Base-by-base conservation (phyloP, 2,888 invertebrate species). In the Athalia rosae region DNA sequence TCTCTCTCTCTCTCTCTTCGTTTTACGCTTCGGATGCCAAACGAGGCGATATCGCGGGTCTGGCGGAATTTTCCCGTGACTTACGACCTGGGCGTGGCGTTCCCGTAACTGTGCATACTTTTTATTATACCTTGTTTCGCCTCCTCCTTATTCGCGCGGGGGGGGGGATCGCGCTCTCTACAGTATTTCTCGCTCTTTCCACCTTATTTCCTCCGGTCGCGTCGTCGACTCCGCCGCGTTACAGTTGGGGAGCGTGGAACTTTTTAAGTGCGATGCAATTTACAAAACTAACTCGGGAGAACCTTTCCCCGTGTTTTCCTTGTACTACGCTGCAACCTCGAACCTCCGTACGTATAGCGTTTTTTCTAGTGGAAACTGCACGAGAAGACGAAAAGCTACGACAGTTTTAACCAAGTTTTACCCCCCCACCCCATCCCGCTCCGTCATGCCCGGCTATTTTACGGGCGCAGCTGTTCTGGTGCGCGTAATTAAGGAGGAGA, bases 221-320 rank as follows among this genome's bases (percentile, higher is more conserved):
- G 3, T 28, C 28, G 28, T 28, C 28, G 28, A 28, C 28, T 28
- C 28, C 28, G 28, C 28, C 0, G 61, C 61, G 56, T 28, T 43
- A 41, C 50, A 41, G 56, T 45, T 45, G 41, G 15, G 58, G 50
- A 59, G 43, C 71, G 61, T n/a, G 41, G 15, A 74, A 74, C 74
- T 74, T 74, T 74, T 74, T 74, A 74, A 74, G 74, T 74, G 74
- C 74, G 59, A 74, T 74, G 74, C 74, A 74, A 74, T 74, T 74
- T 74, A 74, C 61, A 59, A 61, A 74, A 74, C 74, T 74, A 74
- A 74, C 74, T 58, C 58, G 61, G 13, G 13, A 13, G 28, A 28
- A 28, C 28, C 28, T 28, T 28, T 28, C 28, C 28, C 28, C 28
- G 28, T 28, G 28, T 6, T 11, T 41, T 15, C 5, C 3, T 41